Conservation (phyloP, 2,113 vertebrate species). For the Brachypteracias leptosomus region DNA sequence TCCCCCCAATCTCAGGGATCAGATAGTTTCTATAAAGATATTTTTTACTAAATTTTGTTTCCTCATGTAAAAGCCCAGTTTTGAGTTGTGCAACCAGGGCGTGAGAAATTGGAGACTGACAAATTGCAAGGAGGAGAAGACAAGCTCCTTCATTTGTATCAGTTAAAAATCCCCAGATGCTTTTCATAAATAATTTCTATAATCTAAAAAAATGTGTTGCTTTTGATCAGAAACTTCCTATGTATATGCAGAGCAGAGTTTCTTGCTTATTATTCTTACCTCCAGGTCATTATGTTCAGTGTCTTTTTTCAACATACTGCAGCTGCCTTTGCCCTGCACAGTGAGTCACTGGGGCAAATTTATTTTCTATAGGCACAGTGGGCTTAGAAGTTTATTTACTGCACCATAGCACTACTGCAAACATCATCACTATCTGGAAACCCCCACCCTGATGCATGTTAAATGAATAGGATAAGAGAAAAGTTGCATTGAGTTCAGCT, state of each 20-base stretch:
- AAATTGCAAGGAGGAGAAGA: not conserved
- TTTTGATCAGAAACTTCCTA: not conserved
- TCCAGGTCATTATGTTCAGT: rapidly evolving
- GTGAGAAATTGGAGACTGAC: not conserved
- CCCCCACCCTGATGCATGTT: not conserved
- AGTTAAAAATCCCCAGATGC: not conserved
- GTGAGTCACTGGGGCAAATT: not conserved
- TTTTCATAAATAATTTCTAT: not conserved
- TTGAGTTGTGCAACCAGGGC: not conserved
- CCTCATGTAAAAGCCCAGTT: not conserved
- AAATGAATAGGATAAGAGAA: not conserved
- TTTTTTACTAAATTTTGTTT: slow-evolving; percentile 22
- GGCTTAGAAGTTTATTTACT: not conserved
- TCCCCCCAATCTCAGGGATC: not conserved
- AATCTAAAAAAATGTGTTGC: not conserved
- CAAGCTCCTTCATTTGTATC: not conserved
- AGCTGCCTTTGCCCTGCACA: not conserved
- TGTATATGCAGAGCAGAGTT: not conserved
- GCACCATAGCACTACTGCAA: not conserved
- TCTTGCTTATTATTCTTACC: not conserved
- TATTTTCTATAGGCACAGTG: not conserved
- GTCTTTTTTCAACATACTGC: not conserved
- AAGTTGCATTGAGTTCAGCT: not conserved
- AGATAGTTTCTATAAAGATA: not conserved
- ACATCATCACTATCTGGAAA: not conserved